These are phyloP conservation scores for Caenorhabditis remanei DNA, from an alignment of 1,140 invertebrate species.

Conservation along the genomic window DNA sequence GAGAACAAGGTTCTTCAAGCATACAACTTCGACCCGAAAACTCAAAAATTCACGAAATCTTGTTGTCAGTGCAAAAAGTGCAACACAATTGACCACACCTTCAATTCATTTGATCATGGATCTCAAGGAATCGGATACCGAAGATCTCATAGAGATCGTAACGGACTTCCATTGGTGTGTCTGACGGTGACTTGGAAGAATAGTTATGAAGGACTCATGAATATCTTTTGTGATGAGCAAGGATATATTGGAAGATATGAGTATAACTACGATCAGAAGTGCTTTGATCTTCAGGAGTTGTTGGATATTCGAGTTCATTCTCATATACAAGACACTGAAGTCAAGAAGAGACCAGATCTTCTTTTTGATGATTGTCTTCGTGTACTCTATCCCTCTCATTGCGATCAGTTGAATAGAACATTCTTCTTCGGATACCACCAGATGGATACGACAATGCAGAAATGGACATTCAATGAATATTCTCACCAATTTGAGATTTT, in stretches of 20 bases:
- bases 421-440: no score
- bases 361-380: not conserved
- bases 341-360: not conserved
- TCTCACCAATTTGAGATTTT: no score
- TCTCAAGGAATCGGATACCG: conserved; percentile 4
- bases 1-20: not conserved
- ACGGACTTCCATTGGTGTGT: not conserved
- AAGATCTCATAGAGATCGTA: not conserved
- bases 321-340: not conserved
- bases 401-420: no score
- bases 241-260: conserved; percentile 5
- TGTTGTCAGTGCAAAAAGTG: not conserved
- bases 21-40: not conserved
- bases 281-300: not conserved
- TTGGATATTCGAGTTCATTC: not conserved
- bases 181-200: not conserved
- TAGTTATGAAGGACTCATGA: not conserved
- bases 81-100: not conserved
- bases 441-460: no score
- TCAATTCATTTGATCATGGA: not conserved
- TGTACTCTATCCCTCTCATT: no score
- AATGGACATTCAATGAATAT: no score
- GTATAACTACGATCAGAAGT: not conserved
- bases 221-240: not conserved
- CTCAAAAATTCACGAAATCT: not conserved